Evolutionary conservation across 2,888 invertebrate species (phyloP).

Genomic region (Sinhomidia bicolor): DNA sequence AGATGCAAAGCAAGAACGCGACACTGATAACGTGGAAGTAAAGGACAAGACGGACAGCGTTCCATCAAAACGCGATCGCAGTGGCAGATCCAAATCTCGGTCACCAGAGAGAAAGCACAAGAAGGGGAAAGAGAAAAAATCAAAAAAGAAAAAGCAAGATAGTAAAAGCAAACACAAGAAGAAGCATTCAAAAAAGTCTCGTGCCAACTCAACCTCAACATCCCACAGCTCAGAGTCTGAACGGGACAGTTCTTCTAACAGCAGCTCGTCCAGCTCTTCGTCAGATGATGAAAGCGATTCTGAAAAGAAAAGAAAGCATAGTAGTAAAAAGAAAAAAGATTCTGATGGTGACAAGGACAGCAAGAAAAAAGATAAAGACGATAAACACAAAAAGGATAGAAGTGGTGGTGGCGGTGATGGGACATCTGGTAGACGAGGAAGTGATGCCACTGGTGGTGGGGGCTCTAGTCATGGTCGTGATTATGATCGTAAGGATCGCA

Average conservation of each 20-base stretch:
- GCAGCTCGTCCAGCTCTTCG: conserved; percentile 57
- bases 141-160: conserved; percentile 69
- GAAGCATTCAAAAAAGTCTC: conserved; percentile 68
- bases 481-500: conserved; percentile 54
- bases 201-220: conserved; percentile 57
- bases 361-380: conserved; percentile 65
- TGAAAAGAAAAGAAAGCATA: conserved; percentile 61
- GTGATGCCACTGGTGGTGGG: conserved; percentile 58
- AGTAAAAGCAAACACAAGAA: conserved; percentile 69
- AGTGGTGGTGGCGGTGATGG: conserved; percentile 57
- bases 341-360: conserved; percentile 61
- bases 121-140: conserved; percentile 63
- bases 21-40: neutral
- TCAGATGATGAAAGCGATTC: conserved; percentile 64
- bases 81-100: conserved; percentile 47
- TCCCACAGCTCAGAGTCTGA: conserved; percentile 66
- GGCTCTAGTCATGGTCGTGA: conserved; percentile 56
- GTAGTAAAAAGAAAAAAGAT: conserved; percentile 66
- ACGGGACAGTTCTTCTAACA: conserved; percentile 47
- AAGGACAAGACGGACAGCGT: conserved; percentile 24
- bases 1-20: conserved; percentile 33
- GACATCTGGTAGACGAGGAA: conserved; percentile 52
- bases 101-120: conserved; percentile 57
- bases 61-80: conserved; percentile 37
- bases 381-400: conserved; percentile 63